These are phyloP conservation scores for Ficedula albicollis DNA, from an alignment of 2,797 vertebrate species.

Conservation along the genomic window DNA sequence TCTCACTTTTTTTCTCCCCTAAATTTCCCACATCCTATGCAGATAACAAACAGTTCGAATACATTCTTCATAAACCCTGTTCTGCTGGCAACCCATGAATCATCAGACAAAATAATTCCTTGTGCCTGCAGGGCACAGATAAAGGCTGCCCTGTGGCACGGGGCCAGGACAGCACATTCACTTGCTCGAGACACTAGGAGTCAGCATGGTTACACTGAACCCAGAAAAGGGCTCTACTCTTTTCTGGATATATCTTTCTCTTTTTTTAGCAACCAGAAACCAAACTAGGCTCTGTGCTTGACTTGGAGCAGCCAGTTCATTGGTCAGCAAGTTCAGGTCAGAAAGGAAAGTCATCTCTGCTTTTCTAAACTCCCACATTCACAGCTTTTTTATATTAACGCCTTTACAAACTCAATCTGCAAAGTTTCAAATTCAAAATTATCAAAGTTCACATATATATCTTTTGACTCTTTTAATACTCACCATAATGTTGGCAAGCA, in stretches of 20 bases:
- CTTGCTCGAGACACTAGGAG: neutral
- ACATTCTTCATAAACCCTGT: slow-evolving; percentile 2
- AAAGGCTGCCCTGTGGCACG: neutral
- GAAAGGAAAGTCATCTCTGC: neutral
- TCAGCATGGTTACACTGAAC: neutral
- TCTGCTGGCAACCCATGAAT: neutral
- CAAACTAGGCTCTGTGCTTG: neutral
- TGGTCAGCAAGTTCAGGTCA: accelerated
- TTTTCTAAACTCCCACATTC: neutral
- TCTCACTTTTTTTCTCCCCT: neutral
- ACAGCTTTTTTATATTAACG: neutral
- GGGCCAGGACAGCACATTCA: neutral
- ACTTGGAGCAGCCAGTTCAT: neutral
- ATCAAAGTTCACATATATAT: neutral
- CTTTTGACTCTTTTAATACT: neutral
- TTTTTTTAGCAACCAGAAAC: neutral
- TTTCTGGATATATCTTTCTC: accelerated
- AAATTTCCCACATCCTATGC: slow-evolving; percentile 24
- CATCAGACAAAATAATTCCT: slow-evolving; percentile 1
- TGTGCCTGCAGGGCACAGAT: neutral
- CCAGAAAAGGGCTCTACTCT: neutral
- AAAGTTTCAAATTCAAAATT: neutral
- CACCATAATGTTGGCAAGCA: neutral
- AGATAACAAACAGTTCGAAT: slow-evolving; percentile 6
- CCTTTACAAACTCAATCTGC: neutral